phyloP scores from a whole-genome alignment of 1,140 invertebrate species.

The Drosophila kikkawai region DNA sequence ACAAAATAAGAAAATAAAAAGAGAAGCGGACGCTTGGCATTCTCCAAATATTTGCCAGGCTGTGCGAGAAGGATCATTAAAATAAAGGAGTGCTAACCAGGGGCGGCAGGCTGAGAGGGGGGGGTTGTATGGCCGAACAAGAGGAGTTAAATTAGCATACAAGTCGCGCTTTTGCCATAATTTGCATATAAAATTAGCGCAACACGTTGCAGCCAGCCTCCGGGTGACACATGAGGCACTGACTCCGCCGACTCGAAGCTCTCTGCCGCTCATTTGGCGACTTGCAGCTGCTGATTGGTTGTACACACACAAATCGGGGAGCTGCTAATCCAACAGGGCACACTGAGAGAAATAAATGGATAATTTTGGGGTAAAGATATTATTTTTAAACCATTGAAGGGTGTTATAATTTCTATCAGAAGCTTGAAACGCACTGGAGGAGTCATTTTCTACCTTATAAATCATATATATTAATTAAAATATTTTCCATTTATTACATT shows the following conservation, averaged over 20 bases:
- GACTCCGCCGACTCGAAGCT: constrained; percentile 13
- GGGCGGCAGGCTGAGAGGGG: not conserved
- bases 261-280: constrained; percentile 64
- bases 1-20: constrained; percentile 19
- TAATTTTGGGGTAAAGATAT: not conserved
- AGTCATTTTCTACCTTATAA: too few species aligned
- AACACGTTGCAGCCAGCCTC: constrained; percentile 66
- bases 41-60: constrained; percentile 75
- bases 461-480: too few species aligned
- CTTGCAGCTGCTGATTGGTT: constrained; percentile 78
- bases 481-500: not conserved
- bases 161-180: constrained; percentile 81
- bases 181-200: constrained; percentile 83
- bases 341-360: not conserved
- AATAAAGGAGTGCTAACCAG: constrained; percentile 48
- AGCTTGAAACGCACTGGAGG: too few species aligned
- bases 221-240: constrained; percentile 33
- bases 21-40: constrained; percentile 29
- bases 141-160: constrained; percentile 75
- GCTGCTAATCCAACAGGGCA: constrained; percentile 21
- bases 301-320: constrained; percentile 66
- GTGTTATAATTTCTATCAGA: too few species aligned
- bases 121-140: constrained; percentile 23
- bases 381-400: too few species aligned
- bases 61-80: constrained; percentile 70